phyloP scores from a whole-genome alignment of 2,113 vertebrate genomes.

The Hepsetus odoe region DNA sequence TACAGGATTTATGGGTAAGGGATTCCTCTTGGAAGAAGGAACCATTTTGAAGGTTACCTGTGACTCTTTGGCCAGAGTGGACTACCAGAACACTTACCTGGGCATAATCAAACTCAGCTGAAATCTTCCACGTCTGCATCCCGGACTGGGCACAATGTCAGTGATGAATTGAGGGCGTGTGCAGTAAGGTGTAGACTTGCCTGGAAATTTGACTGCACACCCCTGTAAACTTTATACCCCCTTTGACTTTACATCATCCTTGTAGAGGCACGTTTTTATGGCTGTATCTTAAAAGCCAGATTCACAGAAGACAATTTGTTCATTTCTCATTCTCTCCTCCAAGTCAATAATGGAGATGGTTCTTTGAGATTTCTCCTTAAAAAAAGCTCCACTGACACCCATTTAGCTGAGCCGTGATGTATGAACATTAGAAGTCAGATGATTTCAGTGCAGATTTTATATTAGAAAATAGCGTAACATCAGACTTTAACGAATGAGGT shows the following conservation, averaged over 20 bases:
- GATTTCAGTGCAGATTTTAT: background rate
- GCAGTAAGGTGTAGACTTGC: background rate
- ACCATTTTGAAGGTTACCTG: background rate
- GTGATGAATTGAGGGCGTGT: conserved; percentile 13
- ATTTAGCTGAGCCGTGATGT: background rate
- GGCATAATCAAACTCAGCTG: conserved; percentile 17
- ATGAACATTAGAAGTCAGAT: background rate
- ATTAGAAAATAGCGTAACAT: background rate
- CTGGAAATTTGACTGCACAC: background rate
- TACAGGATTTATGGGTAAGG: conserved; percentile 61
- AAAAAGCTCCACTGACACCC: background rate
- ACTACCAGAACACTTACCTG: background rate
- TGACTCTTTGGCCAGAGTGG: background rate
- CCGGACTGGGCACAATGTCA: background rate
- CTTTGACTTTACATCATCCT: background rate
- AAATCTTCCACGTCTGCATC: background rate
- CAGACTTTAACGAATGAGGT: background rate
- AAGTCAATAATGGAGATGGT: background rate
- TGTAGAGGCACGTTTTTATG: background rate
- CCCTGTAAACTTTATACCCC: too few relatives aligned
- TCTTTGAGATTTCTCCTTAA: background rate
- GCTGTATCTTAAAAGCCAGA: background rate
- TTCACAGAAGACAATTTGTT: background rate
- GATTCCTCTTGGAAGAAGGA: background rate
- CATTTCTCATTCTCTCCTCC: background rate